Percentiles rank a stretch among this genome's conserved stretches.
phyloP scores from a whole-genome alignment of 2,797 vertebrate species.

The Catostomus latipinnis region DNA sequence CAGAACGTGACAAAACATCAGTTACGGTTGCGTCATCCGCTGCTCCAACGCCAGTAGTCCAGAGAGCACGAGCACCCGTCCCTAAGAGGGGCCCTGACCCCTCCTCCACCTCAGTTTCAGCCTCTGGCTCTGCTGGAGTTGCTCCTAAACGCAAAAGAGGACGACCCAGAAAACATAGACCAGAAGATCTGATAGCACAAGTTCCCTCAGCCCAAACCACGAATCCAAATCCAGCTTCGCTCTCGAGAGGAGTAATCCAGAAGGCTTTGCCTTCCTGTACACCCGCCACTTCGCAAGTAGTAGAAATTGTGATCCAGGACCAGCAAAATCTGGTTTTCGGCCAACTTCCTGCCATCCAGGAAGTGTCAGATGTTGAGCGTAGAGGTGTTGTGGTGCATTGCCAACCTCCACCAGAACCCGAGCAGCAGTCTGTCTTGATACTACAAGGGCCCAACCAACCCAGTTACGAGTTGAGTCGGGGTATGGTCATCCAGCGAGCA shows the following conservation, averaged over 20 bases:
- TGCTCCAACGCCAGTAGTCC: conserved; percentile 63
- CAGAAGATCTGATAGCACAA: conserved; percentile 64
- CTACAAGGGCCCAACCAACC: conserved; percentile 59
- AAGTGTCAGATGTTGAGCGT: conserved; percentile 55
- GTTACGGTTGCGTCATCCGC: conserved; percentile 57
- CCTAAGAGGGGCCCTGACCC: conserved; percentile 68
- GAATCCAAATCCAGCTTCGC: conserved; percentile 46
- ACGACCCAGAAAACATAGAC: conserved; percentile 79
- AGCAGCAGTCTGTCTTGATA: conserved; percentile 63
- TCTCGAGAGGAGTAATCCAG: conserved; percentile 69
- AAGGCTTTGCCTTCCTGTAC: conserved; percentile 67
- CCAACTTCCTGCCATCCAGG: conserved; percentile 64
- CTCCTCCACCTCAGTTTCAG: background rate
- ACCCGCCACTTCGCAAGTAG: conserved; percentile 60
- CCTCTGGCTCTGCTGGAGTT: rapidly evolving
- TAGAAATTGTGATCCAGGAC: conserved; percentile 69
- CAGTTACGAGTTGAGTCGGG: conserved; percentile 65
- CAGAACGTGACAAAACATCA: conserved; percentile 73
- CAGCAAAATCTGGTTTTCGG: conserved; percentile 69
- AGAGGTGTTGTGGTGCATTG: conserved; percentile 71
- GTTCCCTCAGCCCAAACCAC: conserved; percentile 57
- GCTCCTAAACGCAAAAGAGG: conserved; percentile 81
- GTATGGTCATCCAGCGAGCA: conserved; percentile 79
- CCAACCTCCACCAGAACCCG: conserved; percentile 22
- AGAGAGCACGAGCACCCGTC: conserved; percentile 45